These are phyloP conservation scores for Emydura subglobosa DNA, from an alignment of 2,113 vertebrate species.

Conservation along the genomic window DNA sequence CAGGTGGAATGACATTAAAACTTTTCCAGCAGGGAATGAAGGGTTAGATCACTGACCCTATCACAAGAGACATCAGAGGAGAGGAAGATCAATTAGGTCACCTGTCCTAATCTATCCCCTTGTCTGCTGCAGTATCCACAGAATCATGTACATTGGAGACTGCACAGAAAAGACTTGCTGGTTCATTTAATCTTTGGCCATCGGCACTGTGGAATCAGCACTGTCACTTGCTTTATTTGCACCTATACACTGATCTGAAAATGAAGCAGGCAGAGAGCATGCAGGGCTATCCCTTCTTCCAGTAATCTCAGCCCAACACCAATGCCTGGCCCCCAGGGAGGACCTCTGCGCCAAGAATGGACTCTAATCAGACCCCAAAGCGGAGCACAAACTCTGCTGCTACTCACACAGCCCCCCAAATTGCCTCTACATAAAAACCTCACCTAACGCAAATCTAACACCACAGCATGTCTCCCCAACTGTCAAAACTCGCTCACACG, in stretches of 20 bases:
- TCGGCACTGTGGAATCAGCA: neutral
- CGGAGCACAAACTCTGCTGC: neutral
- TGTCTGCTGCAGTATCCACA: neutral
- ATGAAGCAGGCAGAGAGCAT: neutral
- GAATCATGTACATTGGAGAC: neutral
- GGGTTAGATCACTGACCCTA: neutral
- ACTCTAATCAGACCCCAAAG: neutral
- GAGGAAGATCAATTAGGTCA: neutral
- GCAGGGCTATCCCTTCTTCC: neutral
- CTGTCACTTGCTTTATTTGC: neutral
- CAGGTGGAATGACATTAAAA: neutral
- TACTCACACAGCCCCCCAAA: neutral
- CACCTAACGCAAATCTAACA: neutral
- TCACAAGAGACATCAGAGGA: neutral
- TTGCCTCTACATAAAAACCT: neutral
- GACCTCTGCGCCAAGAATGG: neutral
- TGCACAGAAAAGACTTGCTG: neutral
- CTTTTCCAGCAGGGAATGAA: neutral
- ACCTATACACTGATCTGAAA: neutral
- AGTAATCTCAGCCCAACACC: neutral
- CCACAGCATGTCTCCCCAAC: neutral
- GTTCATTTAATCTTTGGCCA: neutral
- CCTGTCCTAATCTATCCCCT: neutral
- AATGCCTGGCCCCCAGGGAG: neutral
- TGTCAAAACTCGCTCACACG: neutral